These are phyloP conservation scores for Diprion similis DNA, from an alignment of 1,140 invertebrate genomes.

Conservation along the genomic window DNA sequence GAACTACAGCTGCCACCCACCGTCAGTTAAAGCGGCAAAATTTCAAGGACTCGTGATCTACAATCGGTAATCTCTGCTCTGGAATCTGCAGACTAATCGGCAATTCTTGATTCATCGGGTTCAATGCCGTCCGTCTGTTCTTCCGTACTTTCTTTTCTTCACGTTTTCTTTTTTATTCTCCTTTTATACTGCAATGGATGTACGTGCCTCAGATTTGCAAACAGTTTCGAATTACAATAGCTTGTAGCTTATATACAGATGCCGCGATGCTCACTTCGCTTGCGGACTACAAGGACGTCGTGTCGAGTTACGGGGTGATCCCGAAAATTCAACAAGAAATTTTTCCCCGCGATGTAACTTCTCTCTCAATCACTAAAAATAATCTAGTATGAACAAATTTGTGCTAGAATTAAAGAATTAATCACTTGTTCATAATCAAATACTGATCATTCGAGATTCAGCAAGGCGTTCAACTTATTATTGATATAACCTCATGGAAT, in stretches of 20 bases:
- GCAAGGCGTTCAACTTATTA: too few relatives aligned
- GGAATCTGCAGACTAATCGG: neutral
- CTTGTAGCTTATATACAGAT: neutral
- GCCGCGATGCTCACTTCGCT: conserved; percentile 33
- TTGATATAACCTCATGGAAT: too few relatives aligned
- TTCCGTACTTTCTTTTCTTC: conserved; percentile 21
- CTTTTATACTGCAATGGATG: neutral
- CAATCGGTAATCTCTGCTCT: neutral
- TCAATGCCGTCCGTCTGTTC: neutral
- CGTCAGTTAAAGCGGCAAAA: neutral
- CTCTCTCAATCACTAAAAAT: too few relatives aligned
- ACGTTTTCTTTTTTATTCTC: conserved; percentile 19
- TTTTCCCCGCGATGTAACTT: too few relatives aligned
- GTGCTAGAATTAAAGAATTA: too few relatives aligned
- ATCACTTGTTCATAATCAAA: too few relatives aligned
- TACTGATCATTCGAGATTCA: too few relatives aligned
- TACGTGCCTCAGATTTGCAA: conserved; percentile 34
- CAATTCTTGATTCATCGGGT: neutral
- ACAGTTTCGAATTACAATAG: conserved; percentile 32
- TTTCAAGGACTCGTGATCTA: neutral
- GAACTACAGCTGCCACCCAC: neutral
- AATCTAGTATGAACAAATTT: too few relatives aligned
- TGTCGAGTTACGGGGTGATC: too few relatives aligned
- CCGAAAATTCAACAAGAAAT: too few relatives aligned
- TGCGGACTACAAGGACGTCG: too few relatives aligned